Conservation (phyloP, 92 coral and sea anemone genomes). For the Chrysogorgia sp. region DNA sequence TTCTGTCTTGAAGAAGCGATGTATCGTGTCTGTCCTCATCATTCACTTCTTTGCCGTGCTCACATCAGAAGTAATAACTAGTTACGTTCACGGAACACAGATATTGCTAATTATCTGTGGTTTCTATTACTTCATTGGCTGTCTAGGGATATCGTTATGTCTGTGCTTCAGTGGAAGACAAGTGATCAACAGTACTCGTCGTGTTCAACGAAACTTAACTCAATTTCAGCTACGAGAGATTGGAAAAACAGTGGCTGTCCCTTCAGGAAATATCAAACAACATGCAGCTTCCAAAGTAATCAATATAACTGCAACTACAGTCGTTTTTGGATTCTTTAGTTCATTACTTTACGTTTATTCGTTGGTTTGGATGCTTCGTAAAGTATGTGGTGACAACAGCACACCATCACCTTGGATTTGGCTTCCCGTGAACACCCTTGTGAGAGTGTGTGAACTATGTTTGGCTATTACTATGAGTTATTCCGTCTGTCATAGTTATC, state of each 20-base stretch:
- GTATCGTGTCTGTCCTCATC: neutral
- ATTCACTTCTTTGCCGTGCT: conserved; percentile 11
- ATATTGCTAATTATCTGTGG: conserved; percentile 29
- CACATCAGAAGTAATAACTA: conserved; percentile 15
- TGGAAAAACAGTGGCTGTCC: neutral
- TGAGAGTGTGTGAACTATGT: conserved; percentile 32
- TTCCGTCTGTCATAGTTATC: conserved; percentile 26
- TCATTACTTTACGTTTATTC: conserved; percentile 21
- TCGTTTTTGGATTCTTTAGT: conserved; percentile 18
- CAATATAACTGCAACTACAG: conserved; percentile 23
- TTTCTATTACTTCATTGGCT: conserved; percentile 26
- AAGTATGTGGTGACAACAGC: neutral
- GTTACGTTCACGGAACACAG: conserved; percentile 1
- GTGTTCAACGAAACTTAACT: neutral
- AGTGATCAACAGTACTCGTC: neutral
- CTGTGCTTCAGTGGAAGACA: conserved; percentile 28
- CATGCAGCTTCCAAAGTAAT: neutral
- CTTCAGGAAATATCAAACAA: neutral
- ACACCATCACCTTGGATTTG: conserved; percentile 21
- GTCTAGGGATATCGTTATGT: conserved; percentile 7
- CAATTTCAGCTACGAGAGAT: neutral
- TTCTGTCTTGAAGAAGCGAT: neutral
- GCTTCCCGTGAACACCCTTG: conserved; percentile 16
- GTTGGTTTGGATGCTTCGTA: conserved; percentile 17
- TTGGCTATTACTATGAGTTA: conserved; percentile 39